Percentiles rank a stretch among this genome's conserved stretches.
Evolutionary conservation across 2,888 invertebrate species (phyloP).

Genomic region (Isotomurus palustris): DNA sequence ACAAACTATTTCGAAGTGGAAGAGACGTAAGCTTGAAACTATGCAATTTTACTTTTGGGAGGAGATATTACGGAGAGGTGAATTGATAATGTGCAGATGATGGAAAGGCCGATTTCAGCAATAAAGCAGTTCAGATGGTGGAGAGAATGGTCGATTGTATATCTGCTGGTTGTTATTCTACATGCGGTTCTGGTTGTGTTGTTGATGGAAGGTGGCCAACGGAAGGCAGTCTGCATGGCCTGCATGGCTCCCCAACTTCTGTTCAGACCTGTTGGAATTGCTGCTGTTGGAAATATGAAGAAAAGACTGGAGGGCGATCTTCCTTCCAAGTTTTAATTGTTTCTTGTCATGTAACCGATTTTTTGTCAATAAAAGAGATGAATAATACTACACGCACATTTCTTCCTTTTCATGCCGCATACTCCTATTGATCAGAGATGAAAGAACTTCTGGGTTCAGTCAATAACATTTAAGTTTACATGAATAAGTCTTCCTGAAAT

Average conservation of each 20-base stretch:
- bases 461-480: too few species aligned
- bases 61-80: background rate
- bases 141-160: conserved; percentile 39
- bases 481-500: too few species aligned
- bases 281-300: conserved; percentile 21
- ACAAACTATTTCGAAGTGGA: conserved; percentile 24
- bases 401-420: too few species aligned
- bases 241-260: conserved; percentile 16
- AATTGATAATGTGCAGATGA: conserved; percentile 15
- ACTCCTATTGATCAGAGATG: too few species aligned
- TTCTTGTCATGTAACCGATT: too few species aligned
- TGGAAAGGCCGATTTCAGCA: conserved; percentile 20
- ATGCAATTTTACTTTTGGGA: background rate
- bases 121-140: conserved; percentile 29
- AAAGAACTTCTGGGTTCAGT: too few species aligned
- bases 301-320: conserved; percentile 2
- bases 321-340: background rate
- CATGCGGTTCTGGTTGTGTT: conserved; percentile 27
- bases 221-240: conserved; percentile 24
- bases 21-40: conserved; percentile 22
- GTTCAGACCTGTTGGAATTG: conserved; percentile 29
- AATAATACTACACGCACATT: too few species aligned
- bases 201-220: conserved; percentile 28
- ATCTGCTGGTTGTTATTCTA: conserved; percentile 28
- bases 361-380: too few species aligned